Conservation (phyloP, 2,113 vertebrate species). For the Thymallus thymallus region DNA sequence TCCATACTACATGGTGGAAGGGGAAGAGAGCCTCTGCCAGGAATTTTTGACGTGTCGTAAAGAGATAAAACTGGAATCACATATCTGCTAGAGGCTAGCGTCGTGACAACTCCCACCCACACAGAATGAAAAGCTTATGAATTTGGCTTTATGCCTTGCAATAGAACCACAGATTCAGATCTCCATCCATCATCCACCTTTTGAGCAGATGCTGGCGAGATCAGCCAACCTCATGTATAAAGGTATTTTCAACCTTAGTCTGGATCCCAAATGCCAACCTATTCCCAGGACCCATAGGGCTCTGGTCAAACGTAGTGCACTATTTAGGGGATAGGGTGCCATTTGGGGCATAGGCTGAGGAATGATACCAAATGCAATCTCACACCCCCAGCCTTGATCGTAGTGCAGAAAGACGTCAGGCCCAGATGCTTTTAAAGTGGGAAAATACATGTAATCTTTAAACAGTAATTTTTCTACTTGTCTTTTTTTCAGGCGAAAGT, state of each 20-base stretch:
- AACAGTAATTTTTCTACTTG: background rate
- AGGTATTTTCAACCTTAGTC: background rate
- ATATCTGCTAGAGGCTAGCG: too few species aligned
- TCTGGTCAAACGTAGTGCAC: too few species aligned
- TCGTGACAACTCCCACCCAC: slow-evolving; percentile 19
- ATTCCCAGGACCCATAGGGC: too few species aligned
- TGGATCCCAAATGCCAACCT: too few species aligned
- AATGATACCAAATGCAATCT: background rate
- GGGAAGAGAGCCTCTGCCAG: too few species aligned
- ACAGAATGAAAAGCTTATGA: slow-evolving; percentile 22
- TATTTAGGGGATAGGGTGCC: too few species aligned
- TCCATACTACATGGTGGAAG: too few species aligned
- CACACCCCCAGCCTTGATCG: background rate
- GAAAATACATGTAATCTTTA: background rate
- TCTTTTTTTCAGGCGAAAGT: background rate
- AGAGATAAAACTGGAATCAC: too few species aligned
- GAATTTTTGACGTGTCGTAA: too few species aligned
- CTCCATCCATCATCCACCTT: slow-evolving; percentile 39
- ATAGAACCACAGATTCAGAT: slow-evolving; percentile 46
- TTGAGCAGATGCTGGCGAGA: slow-evolving; percentile 33
- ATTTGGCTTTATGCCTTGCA: slow-evolving; percentile 12
- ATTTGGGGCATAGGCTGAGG: background rate
- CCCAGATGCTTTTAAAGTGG: background rate
- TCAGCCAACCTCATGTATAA: slow-evolving; percentile 14
- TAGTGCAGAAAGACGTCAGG: background rate